Conservation (phyloP, 1,140 invertebrate genomes). For the Coelopa frigida region DNA sequence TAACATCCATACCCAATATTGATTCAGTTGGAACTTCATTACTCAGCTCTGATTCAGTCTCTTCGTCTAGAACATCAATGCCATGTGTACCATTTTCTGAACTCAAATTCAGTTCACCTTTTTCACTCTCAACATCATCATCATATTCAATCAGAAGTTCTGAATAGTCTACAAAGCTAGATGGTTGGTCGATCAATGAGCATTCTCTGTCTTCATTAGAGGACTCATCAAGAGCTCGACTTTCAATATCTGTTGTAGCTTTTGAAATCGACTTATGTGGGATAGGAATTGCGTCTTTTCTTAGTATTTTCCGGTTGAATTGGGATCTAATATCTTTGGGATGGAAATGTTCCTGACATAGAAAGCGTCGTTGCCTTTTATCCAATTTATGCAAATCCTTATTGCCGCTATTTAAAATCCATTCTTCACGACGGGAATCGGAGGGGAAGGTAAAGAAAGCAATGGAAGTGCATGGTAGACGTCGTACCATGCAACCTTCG, state of each 20-base stretch:
- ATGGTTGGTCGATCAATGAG: too few species aligned
- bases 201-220: too few species aligned
- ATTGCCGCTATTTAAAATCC: constrained; percentile 9
- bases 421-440: neutral
- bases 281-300: constrained; percentile 1
- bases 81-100: too few species aligned
- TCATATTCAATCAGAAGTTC: too few species aligned
- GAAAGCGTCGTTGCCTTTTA: neutral
- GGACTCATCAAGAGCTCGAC: too few species aligned
- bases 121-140: too few species aligned
- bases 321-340: neutral
- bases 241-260: neutral
- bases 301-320: constrained; percentile 1
- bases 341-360: constrained; percentile 2
- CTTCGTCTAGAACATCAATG: too few species aligned
- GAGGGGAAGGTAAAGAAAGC: neutral
- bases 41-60: too few species aligned
- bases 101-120: too few species aligned
- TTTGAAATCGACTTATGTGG: neutral
- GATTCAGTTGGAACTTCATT: too few species aligned
- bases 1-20: neutral
- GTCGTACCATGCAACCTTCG: neutral
- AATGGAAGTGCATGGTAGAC: constrained; percentile 1
- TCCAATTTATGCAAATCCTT: neutral
- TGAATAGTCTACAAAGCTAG: too few species aligned